Evolutionary conservation across 2,888 invertebrate species (phyloP).

Genomic region (Dasysyrphus albostriatus): DNA sequence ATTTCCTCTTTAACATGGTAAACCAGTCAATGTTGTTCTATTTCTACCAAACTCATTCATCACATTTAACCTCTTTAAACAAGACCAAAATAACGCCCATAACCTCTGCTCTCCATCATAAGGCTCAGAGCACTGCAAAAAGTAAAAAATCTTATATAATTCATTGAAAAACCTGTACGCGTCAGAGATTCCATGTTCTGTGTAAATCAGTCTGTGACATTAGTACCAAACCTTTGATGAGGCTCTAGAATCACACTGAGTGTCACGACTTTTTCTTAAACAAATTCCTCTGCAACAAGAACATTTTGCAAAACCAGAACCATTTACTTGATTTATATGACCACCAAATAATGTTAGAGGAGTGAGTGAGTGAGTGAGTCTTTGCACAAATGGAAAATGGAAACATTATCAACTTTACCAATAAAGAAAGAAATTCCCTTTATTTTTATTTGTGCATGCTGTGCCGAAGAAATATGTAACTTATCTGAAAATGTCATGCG

Average conservation of each 20-base stretch:
- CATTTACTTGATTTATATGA: constrained; percentile 55
- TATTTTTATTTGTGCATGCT: constrained; percentile 32
- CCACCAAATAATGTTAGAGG: constrained; percentile 24
- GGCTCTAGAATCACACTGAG: constrained; percentile 62
- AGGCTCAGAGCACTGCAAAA: background rate
- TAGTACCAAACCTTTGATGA: constrained; percentile 49
- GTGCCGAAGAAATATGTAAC: constrained; percentile 51
- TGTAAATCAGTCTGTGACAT: constrained; percentile 61
- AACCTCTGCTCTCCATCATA: constrained; percentile 5
- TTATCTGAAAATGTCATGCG: constrained; percentile 68
- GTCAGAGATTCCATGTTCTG: constrained; percentile 33
- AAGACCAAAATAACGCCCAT: constrained; percentile 5
- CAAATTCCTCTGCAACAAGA: constrained; percentile 3
- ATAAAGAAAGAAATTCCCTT: constrained; percentile 20
- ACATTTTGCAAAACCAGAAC: constrained; percentile 26
- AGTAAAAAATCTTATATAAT: background rate
- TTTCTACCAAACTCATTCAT: constrained; percentile 1
- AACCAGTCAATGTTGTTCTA: background rate
- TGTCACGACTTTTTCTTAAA: constrained; percentile 56
- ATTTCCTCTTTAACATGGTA: background rate
- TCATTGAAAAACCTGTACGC: constrained; percentile 38
- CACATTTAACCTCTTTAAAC: constrained; percentile 9
- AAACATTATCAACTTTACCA: constrained; percentile 41
- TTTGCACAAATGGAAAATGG: constrained; percentile 4
- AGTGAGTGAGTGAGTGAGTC: background rate